A percentile compares a stretch with the other conserved stretches of the same genome.
Conservation (phyloP, 2,113 vertebrate genomes). For the Tor tambroides region DNA sequence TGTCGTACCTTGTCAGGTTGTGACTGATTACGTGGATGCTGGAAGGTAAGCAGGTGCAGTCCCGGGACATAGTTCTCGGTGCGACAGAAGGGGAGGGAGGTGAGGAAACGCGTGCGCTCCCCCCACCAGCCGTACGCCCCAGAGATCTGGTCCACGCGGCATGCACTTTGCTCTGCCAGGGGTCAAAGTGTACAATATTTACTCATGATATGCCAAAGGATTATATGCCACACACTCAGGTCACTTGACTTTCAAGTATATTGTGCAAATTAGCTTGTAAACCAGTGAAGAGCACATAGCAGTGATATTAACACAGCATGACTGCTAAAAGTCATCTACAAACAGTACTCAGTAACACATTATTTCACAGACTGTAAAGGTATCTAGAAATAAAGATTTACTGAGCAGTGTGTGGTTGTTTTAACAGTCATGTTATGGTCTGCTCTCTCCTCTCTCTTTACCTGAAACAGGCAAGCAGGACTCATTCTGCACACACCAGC, state of each 20-base stretch:
- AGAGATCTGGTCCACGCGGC: conserved; percentile 91
- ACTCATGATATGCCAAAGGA: conserved; percentile 14
- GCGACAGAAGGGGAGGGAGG: conserved; percentile 85
- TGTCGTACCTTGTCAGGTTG: conserved; percentile 89
- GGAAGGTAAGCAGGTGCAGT: conserved; percentile 91
- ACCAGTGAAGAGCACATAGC: conserved; percentile 47
- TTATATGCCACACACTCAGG: not conserved
- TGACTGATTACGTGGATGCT: conserved; percentile 90
- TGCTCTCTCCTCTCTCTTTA: conserved; percentile 70
- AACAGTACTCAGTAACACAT: conserved; percentile 38
- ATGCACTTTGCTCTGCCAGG: conserved; percentile 83
- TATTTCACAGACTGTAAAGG: conserved; percentile 46
- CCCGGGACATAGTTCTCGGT: conserved; percentile 90
- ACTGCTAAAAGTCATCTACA: not conserved
- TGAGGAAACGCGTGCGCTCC: conserved; percentile 86
- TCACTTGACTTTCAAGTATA: not conserved
- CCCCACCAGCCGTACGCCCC: conserved; percentile 95
- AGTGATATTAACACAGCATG: not conserved
- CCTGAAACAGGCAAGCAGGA: conserved; percentile 89
- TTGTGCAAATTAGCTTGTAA: conserved; percentile 54
- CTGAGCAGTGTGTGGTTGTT: conserved; percentile 29
- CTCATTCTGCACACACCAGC: conserved; percentile 94
- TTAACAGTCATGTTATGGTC: not conserved
- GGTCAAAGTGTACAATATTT: conserved; percentile 71
- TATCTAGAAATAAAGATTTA: conserved; percentile 52